Conservation (phyloP, 2,113 vertebrate species). For the Prinia subflava region DNA sequence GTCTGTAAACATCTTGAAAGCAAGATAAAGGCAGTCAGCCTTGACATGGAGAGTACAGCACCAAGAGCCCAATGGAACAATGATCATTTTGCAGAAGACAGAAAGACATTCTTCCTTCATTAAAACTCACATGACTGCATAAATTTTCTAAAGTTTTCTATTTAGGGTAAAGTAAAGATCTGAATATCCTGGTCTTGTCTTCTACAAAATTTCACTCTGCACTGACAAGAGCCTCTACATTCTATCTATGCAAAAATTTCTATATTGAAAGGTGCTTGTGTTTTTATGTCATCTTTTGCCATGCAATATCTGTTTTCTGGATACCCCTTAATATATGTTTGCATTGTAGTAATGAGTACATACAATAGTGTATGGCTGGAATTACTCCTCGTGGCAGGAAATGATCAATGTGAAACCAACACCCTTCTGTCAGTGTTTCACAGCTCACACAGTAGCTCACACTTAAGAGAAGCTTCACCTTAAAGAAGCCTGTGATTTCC, state of each 20-base stretch:
- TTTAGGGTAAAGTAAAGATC: background rate
- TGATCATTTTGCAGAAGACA: background rate
- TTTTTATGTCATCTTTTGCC: background rate
- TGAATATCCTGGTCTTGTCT: background rate
- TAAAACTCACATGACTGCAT: background rate
- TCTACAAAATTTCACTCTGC: background rate
- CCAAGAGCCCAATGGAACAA: background rate
- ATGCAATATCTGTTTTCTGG: background rate
- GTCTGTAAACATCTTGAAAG: background rate
- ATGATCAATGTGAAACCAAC: rapidly evolving
- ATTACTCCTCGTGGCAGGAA: background rate
- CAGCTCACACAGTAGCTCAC: background rate
- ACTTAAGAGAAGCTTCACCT: background rate
- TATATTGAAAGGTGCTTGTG: background rate
- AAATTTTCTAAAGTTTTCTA: background rate
- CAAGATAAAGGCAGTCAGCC: background rate
- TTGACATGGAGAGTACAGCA: background rate
- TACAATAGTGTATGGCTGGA: background rate
- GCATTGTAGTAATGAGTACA: background rate
- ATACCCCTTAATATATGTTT: background rate
- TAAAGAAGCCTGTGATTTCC: background rate
- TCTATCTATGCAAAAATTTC: background rate
- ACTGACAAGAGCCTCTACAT: background rate
- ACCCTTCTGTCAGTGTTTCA: background rate
- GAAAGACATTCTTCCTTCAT: background rate